phyloP scores from a whole-genome alignment of 2,113 vertebrate genomes.

The Poicephalus meyeri region DNA sequence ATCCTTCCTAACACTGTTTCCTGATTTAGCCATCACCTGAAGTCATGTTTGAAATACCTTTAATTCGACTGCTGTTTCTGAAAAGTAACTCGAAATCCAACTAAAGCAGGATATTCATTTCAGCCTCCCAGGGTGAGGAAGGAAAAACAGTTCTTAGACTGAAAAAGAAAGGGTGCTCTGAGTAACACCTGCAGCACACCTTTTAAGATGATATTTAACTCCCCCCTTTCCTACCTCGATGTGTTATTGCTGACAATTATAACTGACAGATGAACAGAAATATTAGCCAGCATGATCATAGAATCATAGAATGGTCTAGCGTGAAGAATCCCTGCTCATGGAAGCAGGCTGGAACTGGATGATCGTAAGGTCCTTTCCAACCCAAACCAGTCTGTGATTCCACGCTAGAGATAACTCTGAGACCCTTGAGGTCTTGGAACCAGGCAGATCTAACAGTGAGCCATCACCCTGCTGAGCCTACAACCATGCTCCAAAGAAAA shows the following conservation, averaged over 20 bases:
- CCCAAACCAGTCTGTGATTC: neutral
- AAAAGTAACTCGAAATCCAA: neutral
- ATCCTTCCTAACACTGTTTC: neutral
- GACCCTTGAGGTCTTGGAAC: neutral
- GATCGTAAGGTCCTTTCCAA: neutral
- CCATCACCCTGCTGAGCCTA: neutral
- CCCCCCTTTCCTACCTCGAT: neutral
- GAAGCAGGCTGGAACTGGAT: neutral
- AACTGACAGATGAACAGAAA: neutral
- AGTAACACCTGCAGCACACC: neutral
- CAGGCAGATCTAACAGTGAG: neutral
- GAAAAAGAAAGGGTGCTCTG: neutral
- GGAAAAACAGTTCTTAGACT: neutral
- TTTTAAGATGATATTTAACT: neutral
- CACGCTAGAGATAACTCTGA: neutral
- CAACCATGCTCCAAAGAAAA: neutral
- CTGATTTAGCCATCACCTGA: neutral
- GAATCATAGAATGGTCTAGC: neutral
- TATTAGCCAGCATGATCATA: neutral
- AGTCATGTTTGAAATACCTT: neutral
- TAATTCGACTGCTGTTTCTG: neutral
- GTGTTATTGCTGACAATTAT: neutral
- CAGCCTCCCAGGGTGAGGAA: fast-evolving
- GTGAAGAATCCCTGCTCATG: neutral
- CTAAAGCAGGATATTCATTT: neutral